Conservation (phyloP, 2,113 vertebrate genomes). For the Melanerpes formicivorus region DNA sequence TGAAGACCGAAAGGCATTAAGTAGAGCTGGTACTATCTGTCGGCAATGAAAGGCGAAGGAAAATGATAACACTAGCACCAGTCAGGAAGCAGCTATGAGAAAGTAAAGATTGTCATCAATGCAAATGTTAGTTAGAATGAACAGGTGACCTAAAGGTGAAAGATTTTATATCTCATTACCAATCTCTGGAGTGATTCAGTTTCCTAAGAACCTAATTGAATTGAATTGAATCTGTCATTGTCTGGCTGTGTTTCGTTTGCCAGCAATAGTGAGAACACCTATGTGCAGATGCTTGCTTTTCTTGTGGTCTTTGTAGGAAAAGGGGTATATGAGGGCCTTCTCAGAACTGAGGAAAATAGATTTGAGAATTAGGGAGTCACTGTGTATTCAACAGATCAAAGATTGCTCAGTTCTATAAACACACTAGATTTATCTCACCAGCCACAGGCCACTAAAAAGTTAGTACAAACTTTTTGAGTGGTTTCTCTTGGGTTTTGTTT, state of each 20-base stretch:
- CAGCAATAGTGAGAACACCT: neutral
- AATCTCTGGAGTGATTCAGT: neutral
- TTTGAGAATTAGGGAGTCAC: neutral
- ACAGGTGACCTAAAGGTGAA: conserved; percentile 32
- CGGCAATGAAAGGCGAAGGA: neutral
- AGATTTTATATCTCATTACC: conserved; percentile 29
- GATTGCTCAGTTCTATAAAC: neutral
- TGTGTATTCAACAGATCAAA: neutral
- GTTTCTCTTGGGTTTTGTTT: neutral
- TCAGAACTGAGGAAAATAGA: neutral
- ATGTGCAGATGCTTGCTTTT: neutral
- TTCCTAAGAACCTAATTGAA: conserved; percentile 1
- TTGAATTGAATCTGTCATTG: neutral
- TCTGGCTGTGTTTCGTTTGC: neutral
- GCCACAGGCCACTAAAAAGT: neutral
- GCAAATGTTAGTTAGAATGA: conserved; percentile 14
- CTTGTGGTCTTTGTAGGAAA: neutral
- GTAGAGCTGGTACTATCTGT: neutral
- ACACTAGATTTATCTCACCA: neutral
- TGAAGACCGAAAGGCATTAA: neutral
- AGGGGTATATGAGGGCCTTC: neutral
- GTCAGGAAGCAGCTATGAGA: neutral
- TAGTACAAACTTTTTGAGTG: neutral
- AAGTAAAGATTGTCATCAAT: neutral
- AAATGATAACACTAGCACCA: neutral